Percentiles rank a stretch among this genome's conserved stretches.
phyloP scores from a whole-genome alignment of 1,140 invertebrate species.

The Triops longicaudatus region DNA sequence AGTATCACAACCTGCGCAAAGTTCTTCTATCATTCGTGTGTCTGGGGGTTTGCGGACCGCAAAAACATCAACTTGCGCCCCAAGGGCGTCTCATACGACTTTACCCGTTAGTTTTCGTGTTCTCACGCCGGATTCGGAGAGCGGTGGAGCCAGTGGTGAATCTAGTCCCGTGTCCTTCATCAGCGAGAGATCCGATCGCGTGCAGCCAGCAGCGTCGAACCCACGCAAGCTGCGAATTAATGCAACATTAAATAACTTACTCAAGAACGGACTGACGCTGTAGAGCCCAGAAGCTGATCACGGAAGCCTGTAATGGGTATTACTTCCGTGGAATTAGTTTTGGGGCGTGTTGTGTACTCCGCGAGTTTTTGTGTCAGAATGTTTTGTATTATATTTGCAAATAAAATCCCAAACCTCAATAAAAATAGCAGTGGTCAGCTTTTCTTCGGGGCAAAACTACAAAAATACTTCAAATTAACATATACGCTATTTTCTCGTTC shows the following conservation, averaged over 20 bases:
- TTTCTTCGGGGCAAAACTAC: not conserved
- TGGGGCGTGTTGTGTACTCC: too few species aligned
- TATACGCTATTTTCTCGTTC: not conserved
- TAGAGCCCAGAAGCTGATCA: not conserved
- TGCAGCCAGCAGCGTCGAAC: not conserved
- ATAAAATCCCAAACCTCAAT: conserved; percentile 2
- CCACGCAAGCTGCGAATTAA: not conserved
- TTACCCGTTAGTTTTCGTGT: not conserved
- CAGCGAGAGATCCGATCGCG: not conserved
- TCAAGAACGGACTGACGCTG: not conserved
- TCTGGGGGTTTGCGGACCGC: not conserved
- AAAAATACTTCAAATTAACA: not conserved
- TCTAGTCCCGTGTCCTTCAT: not conserved
- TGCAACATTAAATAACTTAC: not conserved
- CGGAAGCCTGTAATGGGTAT: not conserved
- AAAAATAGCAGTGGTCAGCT: conserved; percentile 4
- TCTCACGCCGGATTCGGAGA: not conserved
- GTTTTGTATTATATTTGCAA: not conserved
- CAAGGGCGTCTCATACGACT: not conserved
- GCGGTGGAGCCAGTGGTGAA: not conserved
- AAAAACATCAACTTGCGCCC: not conserved
- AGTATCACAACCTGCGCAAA: not conserved
- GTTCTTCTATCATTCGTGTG: not conserved
- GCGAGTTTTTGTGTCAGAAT: not conserved
- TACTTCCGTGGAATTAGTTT: not conserved